Evolutionary conservation across 2,797 vertebrate species (phyloP), one percentile per base, ranked within the genome.

Genomic region (Delichon dasypus): DNA sequence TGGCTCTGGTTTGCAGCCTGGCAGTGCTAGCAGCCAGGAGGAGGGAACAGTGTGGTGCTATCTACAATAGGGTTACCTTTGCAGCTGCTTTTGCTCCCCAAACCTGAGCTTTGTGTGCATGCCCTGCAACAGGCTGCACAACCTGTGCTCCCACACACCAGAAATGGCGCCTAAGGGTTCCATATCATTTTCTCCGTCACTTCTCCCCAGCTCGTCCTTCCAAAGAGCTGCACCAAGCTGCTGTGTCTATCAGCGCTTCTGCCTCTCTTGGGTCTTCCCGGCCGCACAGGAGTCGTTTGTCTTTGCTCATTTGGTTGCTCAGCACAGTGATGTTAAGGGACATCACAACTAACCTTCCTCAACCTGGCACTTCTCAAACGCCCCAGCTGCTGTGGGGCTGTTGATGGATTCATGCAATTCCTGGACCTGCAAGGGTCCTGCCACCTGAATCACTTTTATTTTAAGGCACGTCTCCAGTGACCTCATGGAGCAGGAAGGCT

Each of bases 151-250:
- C 32, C 9, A 11, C 6, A 7, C 50, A 30, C 38, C 25, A 48
- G 29, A 58, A 86, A 48, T 9, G 17, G 2, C 45, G 18, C 13
- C 47, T 36, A 79, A 67, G 26, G 32, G 20, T 22, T 75, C 8
- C 2, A 3, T 40, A 13, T 14, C 0, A 20, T 50, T 45, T 66
- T 25, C 17, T 26, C 25, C 32, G 16, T 0, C 0, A 21, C 7
- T 57, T 3, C 17, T 62, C 32, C 38, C 9, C 45, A 62, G 22
- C 13, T 83, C 29, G 45, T 6, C 13, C 3, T 2, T 44, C 23
- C 16, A 11, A 48, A 58, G 51, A 65, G 11, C 3, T 51, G 10
- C 34, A 25, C 13, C 5, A 6, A 34, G 34, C 11, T 36, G 13
- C 53, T 16, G 4, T 9, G 2, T 9, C 32, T 11, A 4, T 17